Percentiles rank a stretch among this genome's conserved stretches.
phyloP scores from a whole-genome alignment of 1,140 invertebrate genomes.

The Saccostrea glomerata region DNA sequence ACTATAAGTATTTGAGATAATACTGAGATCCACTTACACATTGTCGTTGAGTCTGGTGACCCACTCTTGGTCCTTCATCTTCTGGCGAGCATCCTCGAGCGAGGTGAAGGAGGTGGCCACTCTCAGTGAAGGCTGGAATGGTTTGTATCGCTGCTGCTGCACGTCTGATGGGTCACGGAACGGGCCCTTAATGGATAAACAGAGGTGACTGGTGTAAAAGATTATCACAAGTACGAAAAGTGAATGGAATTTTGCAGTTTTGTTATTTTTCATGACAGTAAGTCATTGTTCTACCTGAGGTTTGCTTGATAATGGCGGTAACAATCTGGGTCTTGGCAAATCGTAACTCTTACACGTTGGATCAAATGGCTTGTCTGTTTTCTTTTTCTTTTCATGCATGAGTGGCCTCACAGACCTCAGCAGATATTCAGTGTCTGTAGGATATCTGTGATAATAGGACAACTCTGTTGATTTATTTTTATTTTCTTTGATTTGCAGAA shows the following conservation, averaged over 20 bases:
- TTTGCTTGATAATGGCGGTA: slow-evolving; percentile 74
- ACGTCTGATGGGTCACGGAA: slow-evolving; percentile 77
- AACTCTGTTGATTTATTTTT: background rate
- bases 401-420: slow-evolving; percentile 72
- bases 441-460: slow-evolving; percentile 62
- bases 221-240: background rate
- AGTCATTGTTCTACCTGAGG: slow-evolving; percentile 70
- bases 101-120: slow-evolving; percentile 76
- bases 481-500: background rate
- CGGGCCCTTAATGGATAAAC: slow-evolving; percentile 73
- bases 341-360: slow-evolving; percentile 74
- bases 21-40: slow-evolving; percentile 69
- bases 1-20: no score
- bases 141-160: slow-evolving; percentile 77
- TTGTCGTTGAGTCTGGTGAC: slow-evolving; percentile 76
- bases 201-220: background rate
- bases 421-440: slow-evolving; percentile 73
- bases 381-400: slow-evolving; percentile 64
- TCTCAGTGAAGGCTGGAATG: slow-evolving; percentile 76
- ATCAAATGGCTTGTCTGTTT: slow-evolving; percentile 69
- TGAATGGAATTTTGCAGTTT: background rate
- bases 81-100: slow-evolving; percentile 75
- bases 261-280: background rate
- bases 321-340: slow-evolving; percentile 64
- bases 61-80: slow-evolving; percentile 77